A percentile compares a stretch with the other conserved stretches of the same genome.
These are phyloP conservation scores for Heliconius cydno DNA, from an alignment of 2,888 invertebrate genomes.

Conservation along the genomic window DNA sequence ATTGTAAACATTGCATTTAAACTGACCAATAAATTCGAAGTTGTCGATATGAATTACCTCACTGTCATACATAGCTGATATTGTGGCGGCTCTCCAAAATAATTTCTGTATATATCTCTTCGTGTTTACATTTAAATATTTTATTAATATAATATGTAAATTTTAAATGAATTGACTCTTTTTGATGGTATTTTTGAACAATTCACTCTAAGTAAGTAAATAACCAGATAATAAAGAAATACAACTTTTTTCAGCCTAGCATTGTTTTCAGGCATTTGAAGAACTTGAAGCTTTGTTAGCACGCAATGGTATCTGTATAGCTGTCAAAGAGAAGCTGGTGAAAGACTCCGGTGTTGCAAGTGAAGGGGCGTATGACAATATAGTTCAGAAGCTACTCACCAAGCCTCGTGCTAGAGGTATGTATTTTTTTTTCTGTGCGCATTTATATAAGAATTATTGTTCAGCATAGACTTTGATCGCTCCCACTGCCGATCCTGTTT, in stretches of 20 bases:
- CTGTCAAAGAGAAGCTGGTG: constrained; percentile 95
- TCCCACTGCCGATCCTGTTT: neutral
- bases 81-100: neutral
- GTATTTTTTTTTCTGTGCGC: neutral
- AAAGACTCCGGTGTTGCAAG: constrained; percentile 98
- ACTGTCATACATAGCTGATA: constrained; percentile 3
- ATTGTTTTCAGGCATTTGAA: constrained; percentile 90
- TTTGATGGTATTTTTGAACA: neutral
- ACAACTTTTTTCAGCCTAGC: too few relatives aligned
- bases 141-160: neutral
- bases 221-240: too few relatives aligned
- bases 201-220: too few relatives aligned
- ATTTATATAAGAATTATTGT: too few relatives aligned
- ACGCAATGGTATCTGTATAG: constrained; percentile 94
- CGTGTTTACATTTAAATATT: neutral
- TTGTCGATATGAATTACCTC: constrained; percentile 7
- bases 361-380: constrained; percentile 93
- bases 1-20: neutral
- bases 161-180: neutral
- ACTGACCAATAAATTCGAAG: constrained; percentile 7
- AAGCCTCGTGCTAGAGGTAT: constrained; percentile 95
- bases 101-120: neutral
- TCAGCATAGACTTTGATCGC: too few relatives aligned
- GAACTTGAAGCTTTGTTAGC: constrained; percentile 94
- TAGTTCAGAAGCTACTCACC: constrained; percentile 92